These are phyloP conservation scores for Lathamus discolor DNA, from an alignment of 2,113 vertebrate species.

Conservation along the genomic window DNA sequence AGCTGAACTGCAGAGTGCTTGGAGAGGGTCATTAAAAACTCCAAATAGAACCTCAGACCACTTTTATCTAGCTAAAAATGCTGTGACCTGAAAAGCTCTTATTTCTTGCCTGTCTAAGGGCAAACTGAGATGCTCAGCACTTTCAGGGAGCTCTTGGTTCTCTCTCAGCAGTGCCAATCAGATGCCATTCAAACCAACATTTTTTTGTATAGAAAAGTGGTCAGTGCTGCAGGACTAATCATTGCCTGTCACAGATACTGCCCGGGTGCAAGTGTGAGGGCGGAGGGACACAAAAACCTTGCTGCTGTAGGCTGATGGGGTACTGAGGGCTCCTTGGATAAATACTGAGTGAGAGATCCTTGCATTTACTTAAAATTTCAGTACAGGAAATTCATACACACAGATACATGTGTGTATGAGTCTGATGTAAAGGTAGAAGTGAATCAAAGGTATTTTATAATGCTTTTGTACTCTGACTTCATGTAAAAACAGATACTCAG, in stretches of 20 bases:
- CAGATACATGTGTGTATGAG: neutral
- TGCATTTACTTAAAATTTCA: neutral
- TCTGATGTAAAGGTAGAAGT: neutral
- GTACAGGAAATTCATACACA: neutral
- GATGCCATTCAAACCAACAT: neutral
- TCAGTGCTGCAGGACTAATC: slow-evolving; percentile 8
- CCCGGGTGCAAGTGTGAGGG: neutral
- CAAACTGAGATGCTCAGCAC: neutral
- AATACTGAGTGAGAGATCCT: neutral
- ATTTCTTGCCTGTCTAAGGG: neutral
- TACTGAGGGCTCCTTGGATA: neutral
- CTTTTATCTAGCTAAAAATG: neutral
- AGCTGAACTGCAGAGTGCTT: neutral
- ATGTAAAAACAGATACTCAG: neutral
- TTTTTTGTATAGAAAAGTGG: neutral
- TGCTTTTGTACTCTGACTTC: neutral
- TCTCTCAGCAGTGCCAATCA: slow-evolving; percentile 23
- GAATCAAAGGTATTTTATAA: neutral
- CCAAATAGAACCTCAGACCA: neutral
- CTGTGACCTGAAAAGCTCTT: neutral
- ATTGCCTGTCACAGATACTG: neutral
- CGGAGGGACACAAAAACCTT: neutral
- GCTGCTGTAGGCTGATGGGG: neutral
- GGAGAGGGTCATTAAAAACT: neutral
- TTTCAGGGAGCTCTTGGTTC: neutral